Conservation (phyloP, 2,888 invertebrate species). For the Dicyrtoma fusca region DNA sequence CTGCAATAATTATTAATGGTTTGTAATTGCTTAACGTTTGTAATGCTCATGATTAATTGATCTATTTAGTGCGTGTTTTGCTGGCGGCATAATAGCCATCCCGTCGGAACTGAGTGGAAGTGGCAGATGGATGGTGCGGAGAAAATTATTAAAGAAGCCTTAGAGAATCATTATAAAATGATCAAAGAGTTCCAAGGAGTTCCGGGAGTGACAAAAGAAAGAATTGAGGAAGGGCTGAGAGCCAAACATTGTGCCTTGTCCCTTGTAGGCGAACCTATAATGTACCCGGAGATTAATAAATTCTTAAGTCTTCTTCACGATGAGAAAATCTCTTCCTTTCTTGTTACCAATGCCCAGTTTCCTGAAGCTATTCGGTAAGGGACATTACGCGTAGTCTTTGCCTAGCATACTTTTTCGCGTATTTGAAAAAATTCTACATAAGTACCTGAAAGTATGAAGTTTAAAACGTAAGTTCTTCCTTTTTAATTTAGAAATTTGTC, state of each 20-base stretch:
- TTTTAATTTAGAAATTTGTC: constrained; percentile 55
- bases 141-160: constrained; percentile 62
- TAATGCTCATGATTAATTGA: too few species aligned
- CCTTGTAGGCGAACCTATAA: constrained; percentile 67
- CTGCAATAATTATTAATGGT: background rate
- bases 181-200: constrained; percentile 64
- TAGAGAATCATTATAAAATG: constrained; percentile 64
- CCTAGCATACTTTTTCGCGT: too few species aligned
- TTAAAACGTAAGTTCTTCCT: too few species aligned
- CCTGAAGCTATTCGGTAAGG: constrained; percentile 64
- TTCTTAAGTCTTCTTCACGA: constrained; percentile 63
- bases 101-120: constrained; percentile 67
- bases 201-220: constrained; percentile 64
- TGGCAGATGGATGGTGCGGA: constrained; percentile 66
- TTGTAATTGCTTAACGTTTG: constrained; percentile 61
- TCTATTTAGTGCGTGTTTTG: constrained; percentile 64
- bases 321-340: constrained; percentile 64
- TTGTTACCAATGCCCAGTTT: constrained; percentile 68
- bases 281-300: constrained; percentile 66
- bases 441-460: too few species aligned
- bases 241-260: constrained; percentile 66
- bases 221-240: constrained; percentile 62
- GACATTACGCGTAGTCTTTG: background rate
- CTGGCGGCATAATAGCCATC: constrained; percentile 64
- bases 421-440: too few species aligned